Evolutionary conservation across 2,797 vertebrate species (phyloP).

Genomic region (Acanthurus tractus): DNA sequence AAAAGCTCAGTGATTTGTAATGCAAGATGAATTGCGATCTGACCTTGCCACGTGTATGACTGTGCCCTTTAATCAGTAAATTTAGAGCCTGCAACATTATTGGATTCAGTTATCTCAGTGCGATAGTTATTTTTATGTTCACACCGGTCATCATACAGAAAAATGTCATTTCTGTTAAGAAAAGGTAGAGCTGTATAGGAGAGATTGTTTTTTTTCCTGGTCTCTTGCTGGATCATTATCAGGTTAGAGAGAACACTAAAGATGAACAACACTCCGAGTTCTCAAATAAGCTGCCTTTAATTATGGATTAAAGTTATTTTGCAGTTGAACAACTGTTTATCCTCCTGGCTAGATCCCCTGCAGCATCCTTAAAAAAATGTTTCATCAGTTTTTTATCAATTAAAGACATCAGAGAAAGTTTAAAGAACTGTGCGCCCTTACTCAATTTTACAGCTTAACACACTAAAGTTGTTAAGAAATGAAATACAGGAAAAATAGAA

Average conservation of each 20-base stretch:
- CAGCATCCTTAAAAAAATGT: conserved; percentile 5
- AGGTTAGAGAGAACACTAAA: conserved; percentile 6
- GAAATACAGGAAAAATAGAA: background rate
- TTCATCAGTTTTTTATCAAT: conserved; percentile 43
- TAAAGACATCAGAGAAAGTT: conserved; percentile 31
- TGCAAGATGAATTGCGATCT: conserved; percentile 23
- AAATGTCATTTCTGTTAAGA: background rate
- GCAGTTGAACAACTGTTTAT: conserved; percentile 53
- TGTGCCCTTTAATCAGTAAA: conserved; percentile 12
- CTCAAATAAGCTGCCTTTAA: conserved; percentile 48
- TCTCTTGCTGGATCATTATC: too few species aligned
- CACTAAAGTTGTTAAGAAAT: background rate
- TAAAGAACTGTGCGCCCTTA: conserved; percentile 5
- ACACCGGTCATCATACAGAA: background rate
- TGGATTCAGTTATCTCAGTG: background rate
- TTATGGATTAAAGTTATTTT: conserved; percentile 55
- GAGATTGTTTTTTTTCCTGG: background rate
- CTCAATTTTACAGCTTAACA: conserved; percentile 1
- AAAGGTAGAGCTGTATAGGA: background rate
- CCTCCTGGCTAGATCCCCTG: conserved; percentile 23
- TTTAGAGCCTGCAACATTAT: conserved; percentile 4
- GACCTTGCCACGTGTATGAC: conserved; percentile 10
- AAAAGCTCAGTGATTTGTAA: conserved; percentile 20
- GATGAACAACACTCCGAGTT: conserved; percentile 37
- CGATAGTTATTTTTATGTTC: background rate